Base-by-base conservation (phyloP, 2,888 invertebrate genomes). In the Villa cingulata region DNA sequence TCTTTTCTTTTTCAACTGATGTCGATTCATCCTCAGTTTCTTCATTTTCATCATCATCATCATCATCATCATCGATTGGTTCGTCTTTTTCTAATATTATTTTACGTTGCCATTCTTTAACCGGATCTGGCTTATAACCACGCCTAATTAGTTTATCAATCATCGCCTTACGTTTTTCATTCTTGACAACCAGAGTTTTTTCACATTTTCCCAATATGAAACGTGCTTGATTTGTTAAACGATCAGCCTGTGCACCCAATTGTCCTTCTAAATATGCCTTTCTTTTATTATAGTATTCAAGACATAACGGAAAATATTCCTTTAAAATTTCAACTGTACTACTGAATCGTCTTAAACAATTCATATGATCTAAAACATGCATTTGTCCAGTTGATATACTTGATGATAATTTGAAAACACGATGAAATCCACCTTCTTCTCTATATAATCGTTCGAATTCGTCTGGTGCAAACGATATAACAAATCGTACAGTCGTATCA, bases 161-260 rank as follows among this genome's bases (percentile, higher is more conserved):
- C 78, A 95, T 87, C 0, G 73, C 81, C 62, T 87, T 86, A 57
- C 91, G 81, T 66, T 90, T 91, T 67, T 94, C 94, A 68, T 98
- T 97, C 69, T 98, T 97, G 16, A 91, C 80, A 0, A 80, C 76
- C 7, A 91, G 68, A 27, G 79, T 81, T 39, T 85, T 86, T 58
- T 90, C 90, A 61, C 97, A 97, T 68, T 98, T 98, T 68, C 97
- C 96, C 48, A 90, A 62, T 50, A 98, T 97, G 68, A 98, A 99
- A 47, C 91, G 74, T 0, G 92, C 94, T 64, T 96, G 92, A 70
- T 96, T 94, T 44, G 83, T 80, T 1, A 98, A 73, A 62, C 86
- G 88, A 39, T 80, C 76, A 0, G 90, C 83, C 62, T 97, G 95
- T 0, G 97, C 96, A 52, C 86, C 78, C 46, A 99, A 65, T 66